Percentiles rank a stretch among this genome's conserved stretches.
phyloP scores from a whole-genome alignment of 2,888 invertebrate species.

The Orthonevra nobilis region DNA sequence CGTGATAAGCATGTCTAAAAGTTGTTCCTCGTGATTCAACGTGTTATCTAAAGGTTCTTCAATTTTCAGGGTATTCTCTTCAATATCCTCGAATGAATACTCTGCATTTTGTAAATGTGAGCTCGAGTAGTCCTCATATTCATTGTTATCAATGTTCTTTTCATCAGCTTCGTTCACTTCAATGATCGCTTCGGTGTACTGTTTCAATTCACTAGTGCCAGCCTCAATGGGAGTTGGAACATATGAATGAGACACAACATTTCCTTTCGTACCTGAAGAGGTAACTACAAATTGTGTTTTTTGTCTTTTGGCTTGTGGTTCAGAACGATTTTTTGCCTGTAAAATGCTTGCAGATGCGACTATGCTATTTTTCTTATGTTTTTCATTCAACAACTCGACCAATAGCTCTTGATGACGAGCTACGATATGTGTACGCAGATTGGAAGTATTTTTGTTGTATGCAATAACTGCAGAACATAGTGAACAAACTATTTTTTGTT shows the following conservation, averaged over 20 bases:
- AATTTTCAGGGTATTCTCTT: constrained; percentile 20
- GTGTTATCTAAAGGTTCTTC: constrained; percentile 2
- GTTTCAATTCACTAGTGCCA: constrained; percentile 14
- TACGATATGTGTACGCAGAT: constrained; percentile 74
- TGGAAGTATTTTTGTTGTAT: constrained; percentile 76
- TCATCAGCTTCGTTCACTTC: constrained; percentile 57
- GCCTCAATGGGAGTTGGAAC: constrained; percentile 15
- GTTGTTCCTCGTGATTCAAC: constrained; percentile 37
- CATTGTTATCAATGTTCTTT: constrained; percentile 41
- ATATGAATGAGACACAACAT: constrained; percentile 9
- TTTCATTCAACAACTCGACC: constrained; percentile 68
- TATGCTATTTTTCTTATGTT: constrained; percentile 46
- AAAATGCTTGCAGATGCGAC: neutral
- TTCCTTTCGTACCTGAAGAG: constrained; percentile 4
- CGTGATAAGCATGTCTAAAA: constrained; percentile 73
- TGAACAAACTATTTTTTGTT: constrained; percentile 74
- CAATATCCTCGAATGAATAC: constrained; percentile 56
- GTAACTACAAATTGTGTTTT: constrained; percentile 29
- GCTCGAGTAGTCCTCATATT: constrained; percentile 41
- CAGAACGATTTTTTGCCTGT: no score
- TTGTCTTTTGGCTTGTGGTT: constrained; percentile 36
- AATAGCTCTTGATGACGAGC: constrained; percentile 74
- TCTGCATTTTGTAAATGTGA: constrained; percentile 38
- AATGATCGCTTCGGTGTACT: constrained; percentile 41
- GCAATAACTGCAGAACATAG: constrained; percentile 73